Evolutionary conservation across 1,140 invertebrate species (phyloP), one percentile per base, ranked within the genome.

Genomic region (Drosophila kikkawai): DNA sequence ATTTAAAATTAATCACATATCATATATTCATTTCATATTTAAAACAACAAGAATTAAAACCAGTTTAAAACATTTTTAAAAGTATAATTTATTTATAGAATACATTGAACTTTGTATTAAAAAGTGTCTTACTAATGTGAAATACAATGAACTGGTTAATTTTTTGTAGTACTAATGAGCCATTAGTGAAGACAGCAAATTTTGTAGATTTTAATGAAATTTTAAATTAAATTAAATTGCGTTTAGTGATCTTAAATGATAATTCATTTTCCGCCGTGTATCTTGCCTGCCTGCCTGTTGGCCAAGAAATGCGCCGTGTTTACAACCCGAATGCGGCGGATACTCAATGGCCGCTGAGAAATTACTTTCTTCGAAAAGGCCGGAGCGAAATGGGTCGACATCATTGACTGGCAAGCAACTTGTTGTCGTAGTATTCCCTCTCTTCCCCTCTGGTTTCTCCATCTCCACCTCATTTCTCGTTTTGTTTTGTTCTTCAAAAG

Each of bases 311-410:
- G 61, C 61, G 22, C 50, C 61, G 66, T 66, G 66, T 66, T 69
- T 69, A 69, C 66, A 69, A 51, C 61, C 53, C 61, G 37, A 67
- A 53, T 67, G 67, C 67, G 32, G 67, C 67, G 64, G 39, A 67
- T 55, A 70, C 67, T 70, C 67, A 74, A 48, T 77, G 65, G 59
- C 57, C 47, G 79, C 73, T 80, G 58, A 77, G 84, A 88, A 80
- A 80, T 83, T 83, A 87, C 84, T 87, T 87, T 87, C 84, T 88
- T 87, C 69, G 61, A 65, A 56, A 74, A 61, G 34, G 53, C 47
- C 60, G 69, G 55, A 80, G 70, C 67, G 45, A 87, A 87, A 87
- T 87, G 84, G 84, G 84, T 87, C 84, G 84, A 80, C 63, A 73
- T 82, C 79, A 77, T 77, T 77, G 82, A 78, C 80, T 68, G 65